Percentiles rank a stretch among this genome's conserved stretches.
phyloP scores from a whole-genome alignment of 2,888 invertebrate species.

The Bembecia ichneumoniformis region DNA sequence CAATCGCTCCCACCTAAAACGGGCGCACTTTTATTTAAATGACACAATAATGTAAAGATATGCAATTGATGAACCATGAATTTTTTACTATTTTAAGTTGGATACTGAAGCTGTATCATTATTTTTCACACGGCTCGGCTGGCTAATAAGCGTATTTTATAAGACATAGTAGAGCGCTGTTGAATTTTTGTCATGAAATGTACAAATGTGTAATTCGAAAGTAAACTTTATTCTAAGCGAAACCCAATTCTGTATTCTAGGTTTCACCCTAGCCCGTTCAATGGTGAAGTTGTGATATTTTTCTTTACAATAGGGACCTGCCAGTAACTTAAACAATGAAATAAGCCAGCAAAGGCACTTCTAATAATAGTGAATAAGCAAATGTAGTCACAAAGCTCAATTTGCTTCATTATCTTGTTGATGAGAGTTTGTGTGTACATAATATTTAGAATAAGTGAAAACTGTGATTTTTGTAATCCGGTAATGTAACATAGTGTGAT shows the following conservation, averaged over 20 bases:
- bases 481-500: slow-evolving; percentile 44
- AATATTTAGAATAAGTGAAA: slow-evolving; percentile 61
- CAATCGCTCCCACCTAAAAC: slow-evolving; percentile 62
- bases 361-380: slow-evolving; percentile 38
- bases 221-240: slow-evolving; percentile 66
- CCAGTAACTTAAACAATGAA: slow-evolving; percentile 21
- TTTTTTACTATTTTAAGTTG: slow-evolving; percentile 59
- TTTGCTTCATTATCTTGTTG: slow-evolving; percentile 50
- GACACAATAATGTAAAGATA: slow-evolving; percentile 61
- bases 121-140: slow-evolving; percentile 32
- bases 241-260: slow-evolving; percentile 63
- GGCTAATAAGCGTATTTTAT: slow-evolving; percentile 39
- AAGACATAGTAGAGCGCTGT: slow-evolving; percentile 69
- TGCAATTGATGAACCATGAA: slow-evolving; percentile 63
- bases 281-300: slow-evolving; percentile 71
- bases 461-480: slow-evolving; percentile 56
- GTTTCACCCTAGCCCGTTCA: slow-evolving; percentile 49
- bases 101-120: slow-evolving; percentile 61
- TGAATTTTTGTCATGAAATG: slow-evolving; percentile 70
- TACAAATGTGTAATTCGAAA: slow-evolving; percentile 68
- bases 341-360: slow-evolving; percentile 37
- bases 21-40: slow-evolving; percentile 71
- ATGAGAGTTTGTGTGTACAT: slow-evolving; percentile 68
- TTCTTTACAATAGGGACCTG: slow-evolving; percentile 38
- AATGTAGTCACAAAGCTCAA: slow-evolving; percentile 62